phyloP scores from a whole-genome alignment of 2,113 vertebrate species.

The Amblyornis subalaris region DNA sequence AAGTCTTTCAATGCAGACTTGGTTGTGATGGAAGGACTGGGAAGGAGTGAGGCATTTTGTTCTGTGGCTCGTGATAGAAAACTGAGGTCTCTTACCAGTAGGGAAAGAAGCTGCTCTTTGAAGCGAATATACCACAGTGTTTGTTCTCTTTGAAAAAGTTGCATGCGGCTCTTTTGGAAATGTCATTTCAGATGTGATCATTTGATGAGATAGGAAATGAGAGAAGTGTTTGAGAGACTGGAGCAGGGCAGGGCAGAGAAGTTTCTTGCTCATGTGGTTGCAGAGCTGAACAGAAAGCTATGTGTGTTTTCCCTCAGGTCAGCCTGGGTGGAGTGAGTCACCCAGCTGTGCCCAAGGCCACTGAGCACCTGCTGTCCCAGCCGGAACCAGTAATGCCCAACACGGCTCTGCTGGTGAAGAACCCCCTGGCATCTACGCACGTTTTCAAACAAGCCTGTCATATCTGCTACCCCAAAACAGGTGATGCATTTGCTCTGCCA shows the following conservation, averaged over 20 bases:
- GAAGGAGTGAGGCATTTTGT: not conserved
- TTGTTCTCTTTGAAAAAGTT: not conserved
- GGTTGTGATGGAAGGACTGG: not conserved
- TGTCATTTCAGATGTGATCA: not conserved
- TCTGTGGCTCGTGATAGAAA: not conserved
- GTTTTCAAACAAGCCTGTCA: constrained; percentile 91
- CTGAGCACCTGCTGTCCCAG: constrained; percentile 28
- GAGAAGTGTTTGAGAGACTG: not conserved
- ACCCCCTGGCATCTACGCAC: constrained; percentile 84
- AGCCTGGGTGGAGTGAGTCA: constrained; percentile 33
- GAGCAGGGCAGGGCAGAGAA: not conserved
- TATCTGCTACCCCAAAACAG: constrained; percentile 90
- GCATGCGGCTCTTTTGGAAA: not conserved
- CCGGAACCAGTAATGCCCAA: constrained; percentile 69
- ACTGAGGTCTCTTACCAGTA: not conserved
- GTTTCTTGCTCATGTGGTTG: not conserved
- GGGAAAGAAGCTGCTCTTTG: not conserved
- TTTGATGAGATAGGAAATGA: not conserved
- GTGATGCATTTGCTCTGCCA: constrained; percentile 59
- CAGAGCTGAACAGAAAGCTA: not conserved
- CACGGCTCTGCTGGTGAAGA: constrained; percentile 88
- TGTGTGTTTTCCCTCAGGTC: constrained; percentile 10
- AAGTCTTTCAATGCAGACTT: not conserved
- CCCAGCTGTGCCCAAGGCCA: constrained; percentile 31
- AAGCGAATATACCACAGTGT: not conserved